These are phyloP conservation scores for Eristalinus aeneus DNA, from an alignment of 2,888 invertebrate genomes.

Conservation along the genomic window DNA sequence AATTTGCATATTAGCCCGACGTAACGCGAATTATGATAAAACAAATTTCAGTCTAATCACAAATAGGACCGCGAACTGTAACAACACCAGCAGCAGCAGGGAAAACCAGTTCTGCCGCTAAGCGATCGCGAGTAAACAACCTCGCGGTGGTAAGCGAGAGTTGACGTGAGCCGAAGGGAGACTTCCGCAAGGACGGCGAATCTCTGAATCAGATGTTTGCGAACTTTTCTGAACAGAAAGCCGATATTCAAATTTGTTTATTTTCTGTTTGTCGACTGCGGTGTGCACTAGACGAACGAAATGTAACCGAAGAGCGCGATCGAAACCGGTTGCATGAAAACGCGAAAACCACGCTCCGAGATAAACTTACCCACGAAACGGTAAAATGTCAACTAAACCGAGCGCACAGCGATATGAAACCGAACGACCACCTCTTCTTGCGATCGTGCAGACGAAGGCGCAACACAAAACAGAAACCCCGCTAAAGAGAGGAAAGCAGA, in stretches of 20 bases:
- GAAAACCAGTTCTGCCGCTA: conserved; percentile 39
- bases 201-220: background rate
- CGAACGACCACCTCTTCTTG: conserved; percentile 10
- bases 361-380: conserved; percentile 41
- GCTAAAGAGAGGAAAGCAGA: conserved; percentile 30
- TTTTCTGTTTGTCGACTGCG: conserved; percentile 22
- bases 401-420: background rate
- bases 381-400: conserved; percentile 61
- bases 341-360: background rate
- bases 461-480: background rate
- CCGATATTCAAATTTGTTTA: conserved; percentile 26
- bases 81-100: conserved; percentile 19
- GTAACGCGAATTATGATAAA: conserved; percentile 23
- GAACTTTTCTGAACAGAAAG: background rate
- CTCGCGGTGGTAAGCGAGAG: conserved; percentile 9
- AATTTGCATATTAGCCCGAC: conserved; percentile 49
- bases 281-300: conserved; percentile 29
- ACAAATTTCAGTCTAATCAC: conserved; percentile 9
- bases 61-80: conserved; percentile 22
- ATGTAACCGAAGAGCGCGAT: conserved; percentile 30
- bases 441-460: background rate
- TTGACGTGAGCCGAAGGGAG: background rate
- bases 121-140: conserved; percentile 17
- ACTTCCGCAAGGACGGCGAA: background rate
- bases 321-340: conserved; percentile 60